Conservation (phyloP, 2,113 vertebrate species). For the Phocoena sinus region DNA sequence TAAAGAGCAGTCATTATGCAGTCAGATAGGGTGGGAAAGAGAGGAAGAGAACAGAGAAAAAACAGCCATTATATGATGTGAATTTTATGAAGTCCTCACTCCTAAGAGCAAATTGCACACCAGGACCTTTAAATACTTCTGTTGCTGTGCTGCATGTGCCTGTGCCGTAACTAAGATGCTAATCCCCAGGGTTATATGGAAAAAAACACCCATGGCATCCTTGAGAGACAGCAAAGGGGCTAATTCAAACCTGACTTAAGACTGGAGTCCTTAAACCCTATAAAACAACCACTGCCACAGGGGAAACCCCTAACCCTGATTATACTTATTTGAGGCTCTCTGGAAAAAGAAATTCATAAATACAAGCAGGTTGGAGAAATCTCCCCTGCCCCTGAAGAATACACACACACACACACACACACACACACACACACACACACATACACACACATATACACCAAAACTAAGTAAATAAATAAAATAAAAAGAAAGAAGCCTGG, state of each 20-base stretch:
- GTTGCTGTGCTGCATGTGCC: neutral
- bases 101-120: neutral
- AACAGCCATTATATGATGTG: neutral
- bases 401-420: neutral
- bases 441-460: neutral
- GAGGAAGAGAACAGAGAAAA: neutral
- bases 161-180: neutral
- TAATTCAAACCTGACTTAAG: neutral
- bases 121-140: neutral
- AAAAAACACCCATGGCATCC: neutral
- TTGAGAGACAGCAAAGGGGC: neutral
- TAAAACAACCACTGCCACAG: neutral
- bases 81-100: neutral
- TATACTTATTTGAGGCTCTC: neutral
- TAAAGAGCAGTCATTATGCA: neutral
- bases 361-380: neutral
- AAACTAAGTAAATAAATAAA: neutral
- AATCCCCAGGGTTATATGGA: neutral
- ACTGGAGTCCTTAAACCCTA: neutral
- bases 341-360: neutral
- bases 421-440: neutral
- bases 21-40: neutral
- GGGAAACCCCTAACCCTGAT: neutral
- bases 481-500: no score
- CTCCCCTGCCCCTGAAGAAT: neutral